Evolutionary conservation across 2,888 invertebrate genomes (phyloP).

Genomic region (Asteroscopus sphinx): DNA sequence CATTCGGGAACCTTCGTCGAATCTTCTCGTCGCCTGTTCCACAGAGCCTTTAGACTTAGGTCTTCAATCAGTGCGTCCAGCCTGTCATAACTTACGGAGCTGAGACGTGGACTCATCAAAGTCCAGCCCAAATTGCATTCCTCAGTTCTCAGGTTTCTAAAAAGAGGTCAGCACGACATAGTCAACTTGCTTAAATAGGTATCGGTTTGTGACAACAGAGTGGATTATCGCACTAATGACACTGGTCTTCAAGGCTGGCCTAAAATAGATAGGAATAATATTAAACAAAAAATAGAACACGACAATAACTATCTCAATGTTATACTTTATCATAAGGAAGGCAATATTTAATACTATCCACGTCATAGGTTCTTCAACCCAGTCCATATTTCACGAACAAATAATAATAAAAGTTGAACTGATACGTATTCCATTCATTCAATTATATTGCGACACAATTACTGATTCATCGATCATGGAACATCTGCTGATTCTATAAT

Average conservation of each 20-base stretch:
- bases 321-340: constrained; percentile 30
- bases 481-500: constrained; percentile 38
- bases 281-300: constrained; percentile 12
- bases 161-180: no score
- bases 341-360: constrained; percentile 1
- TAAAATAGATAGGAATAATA: background rate
- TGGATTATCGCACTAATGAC: no score
- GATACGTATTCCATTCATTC: constrained; percentile 26
- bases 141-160: no score
- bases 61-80: no score
- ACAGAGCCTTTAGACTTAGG: no score
- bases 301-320: constrained; percentile 7
- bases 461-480: constrained; percentile 35
- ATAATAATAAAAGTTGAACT: constrained; percentile 12
- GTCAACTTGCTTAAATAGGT: no score
- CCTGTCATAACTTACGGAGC: no score
- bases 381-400: constrained; percentile 5
- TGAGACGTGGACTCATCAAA: no score
- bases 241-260: background rate
- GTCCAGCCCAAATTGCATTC: no score
- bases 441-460: constrained; percentile 44
- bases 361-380: constrained; percentile 51
- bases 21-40: no score
- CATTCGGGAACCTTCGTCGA: no score
- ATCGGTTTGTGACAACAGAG: no score